These are phyloP conservation scores for Tanytarsus gracilentus DNA, from an alignment of 2,888 invertebrate genomes.

Conservation along the genomic window DNA sequence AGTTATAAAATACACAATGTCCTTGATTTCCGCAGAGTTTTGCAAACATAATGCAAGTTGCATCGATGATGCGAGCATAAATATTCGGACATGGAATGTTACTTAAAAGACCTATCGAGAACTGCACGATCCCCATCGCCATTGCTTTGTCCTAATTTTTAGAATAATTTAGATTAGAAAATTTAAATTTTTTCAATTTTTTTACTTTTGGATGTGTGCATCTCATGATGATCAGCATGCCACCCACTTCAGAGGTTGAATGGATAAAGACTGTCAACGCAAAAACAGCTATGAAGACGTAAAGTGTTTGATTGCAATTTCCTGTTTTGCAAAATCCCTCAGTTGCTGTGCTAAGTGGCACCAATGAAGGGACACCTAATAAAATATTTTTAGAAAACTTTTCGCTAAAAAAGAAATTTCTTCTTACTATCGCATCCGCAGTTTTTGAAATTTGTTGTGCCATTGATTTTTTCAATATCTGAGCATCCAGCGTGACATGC, in stretches of 20 bases:
- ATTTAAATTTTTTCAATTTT: not conserved
- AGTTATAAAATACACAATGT: constrained; percentile 82
- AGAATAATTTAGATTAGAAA: not conserved
- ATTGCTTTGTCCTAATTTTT: constrained; percentile 68
- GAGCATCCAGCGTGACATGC: constrained; percentile 84
- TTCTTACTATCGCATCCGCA: constrained; percentile 42
- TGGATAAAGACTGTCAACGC: constrained; percentile 84
- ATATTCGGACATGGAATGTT: constrained; percentile 93
- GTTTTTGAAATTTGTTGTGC: constrained; percentile 49
- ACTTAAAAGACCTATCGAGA: constrained; percentile 86
- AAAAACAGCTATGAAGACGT: constrained; percentile 72
- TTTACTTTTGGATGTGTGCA: constrained; percentile 71
- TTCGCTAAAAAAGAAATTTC: not conserved
- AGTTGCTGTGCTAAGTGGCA: constrained; percentile 32
- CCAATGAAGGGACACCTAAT: not conserved
- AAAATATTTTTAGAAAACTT: not conserved
- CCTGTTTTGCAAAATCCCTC: constrained; percentile 72
- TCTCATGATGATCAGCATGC: constrained; percentile 79
- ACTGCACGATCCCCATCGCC: constrained; percentile 89
- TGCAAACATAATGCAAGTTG: constrained; percentile 82
- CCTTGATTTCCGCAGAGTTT: constrained; percentile 69
- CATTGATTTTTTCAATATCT: constrained; percentile 50
- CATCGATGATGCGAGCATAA: constrained; percentile 87
- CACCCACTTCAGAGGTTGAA: constrained; percentile 86
- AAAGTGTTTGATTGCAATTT: constrained; percentile 58